Base-by-base conservation (phyloP, 1,140 invertebrate genomes). In the Drosophila sechellia region DNA sequence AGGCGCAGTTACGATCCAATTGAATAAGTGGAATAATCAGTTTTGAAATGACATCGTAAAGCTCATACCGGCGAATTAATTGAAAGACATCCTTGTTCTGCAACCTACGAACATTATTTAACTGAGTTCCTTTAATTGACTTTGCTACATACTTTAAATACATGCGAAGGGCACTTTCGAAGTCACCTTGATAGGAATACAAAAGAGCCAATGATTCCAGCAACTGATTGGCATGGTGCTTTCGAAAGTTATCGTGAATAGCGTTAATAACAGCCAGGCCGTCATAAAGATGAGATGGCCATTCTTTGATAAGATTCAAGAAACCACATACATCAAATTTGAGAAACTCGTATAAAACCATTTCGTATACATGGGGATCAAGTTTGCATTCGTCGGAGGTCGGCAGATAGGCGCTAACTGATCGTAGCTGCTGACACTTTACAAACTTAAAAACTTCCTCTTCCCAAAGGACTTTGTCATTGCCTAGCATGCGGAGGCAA, bases 301-400 rank as follows among this genome's bases (percentile, higher is more conserved):
- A 99, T 87, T 98, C 95, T 91, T 97, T 96, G 0, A 99, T 95
- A 37, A 99, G 92, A 79, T 96, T 94, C 1, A 98, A 93, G 92
- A 99, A 98, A n/a, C 96, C 96, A 13, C 59, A 63, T 3, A 95
- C 94, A 93, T 99, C 97, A 46, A 95, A 94, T 92, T 98, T 96
- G 1, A 99, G 93, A 92, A 97, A 99, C 91, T 99, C 98, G 81
- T 96, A 97, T 3, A 99, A 93, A 35, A 99, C 97, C 94, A 98
- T 96, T 93, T 99, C 98, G 93, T 99, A 99, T 64, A 98, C 96
- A 40, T 97, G 95, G 0, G 96, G 95, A 92, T 95, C 95, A 12
- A 99, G 93, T 58, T 95, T 95, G 31, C 93, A 94, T 48, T 96
- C 94, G 11, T 94, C 93, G 10, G 94, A 94, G 78, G 95, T 94